A percentile compares a stretch with the other conserved stretches of the same genome.
These are phyloP conservation scores for Chaetodon auriga DNA, from an alignment of 2,113 vertebrate species.

Conservation along the genomic window DNA sequence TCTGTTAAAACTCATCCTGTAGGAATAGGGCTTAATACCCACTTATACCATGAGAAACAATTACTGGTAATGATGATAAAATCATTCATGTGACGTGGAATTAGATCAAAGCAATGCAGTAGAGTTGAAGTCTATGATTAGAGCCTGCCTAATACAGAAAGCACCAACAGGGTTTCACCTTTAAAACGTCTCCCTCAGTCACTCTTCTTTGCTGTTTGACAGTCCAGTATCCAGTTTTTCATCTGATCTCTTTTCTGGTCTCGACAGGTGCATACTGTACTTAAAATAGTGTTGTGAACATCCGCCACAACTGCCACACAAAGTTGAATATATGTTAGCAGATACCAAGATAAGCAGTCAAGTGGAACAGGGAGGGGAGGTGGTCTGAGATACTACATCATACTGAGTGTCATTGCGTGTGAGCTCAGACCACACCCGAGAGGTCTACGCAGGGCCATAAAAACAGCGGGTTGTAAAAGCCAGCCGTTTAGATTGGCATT, in stretches of 20 bases:
- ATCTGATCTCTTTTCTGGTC: not conserved
- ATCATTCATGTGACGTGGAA: too few species aligned
- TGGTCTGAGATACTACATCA: not conserved
- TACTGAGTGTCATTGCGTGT: constrained; percentile 58
- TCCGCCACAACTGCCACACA: not conserved
- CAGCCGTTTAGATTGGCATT: constrained; percentile 63
- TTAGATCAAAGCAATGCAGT: too few species aligned
- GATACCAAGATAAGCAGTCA: not conserved
- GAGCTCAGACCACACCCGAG: constrained; percentile 63
- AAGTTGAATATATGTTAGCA: not conserved
- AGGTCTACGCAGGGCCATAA: constrained; percentile 52
- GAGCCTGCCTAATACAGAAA: too few species aligned
- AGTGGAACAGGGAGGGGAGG: not conserved
- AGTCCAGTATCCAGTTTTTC: too few species aligned
- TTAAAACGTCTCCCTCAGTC: not conserved
- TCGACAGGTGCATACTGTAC: not conserved
- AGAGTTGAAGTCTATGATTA: too few species aligned
- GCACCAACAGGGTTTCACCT: too few species aligned
- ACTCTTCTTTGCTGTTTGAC: not conserved
- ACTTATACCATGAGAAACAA: too few species aligned
- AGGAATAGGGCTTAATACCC: too few species aligned
- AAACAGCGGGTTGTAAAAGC: constrained; percentile 62
- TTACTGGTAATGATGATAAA: too few species aligned
- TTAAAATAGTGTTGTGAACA: not conserved
- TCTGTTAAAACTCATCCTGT: too few species aligned